phyloP scores from a whole-genome alignment of 2,113 vertebrate genomes.

The Corythoichthys intestinalis region DNA sequence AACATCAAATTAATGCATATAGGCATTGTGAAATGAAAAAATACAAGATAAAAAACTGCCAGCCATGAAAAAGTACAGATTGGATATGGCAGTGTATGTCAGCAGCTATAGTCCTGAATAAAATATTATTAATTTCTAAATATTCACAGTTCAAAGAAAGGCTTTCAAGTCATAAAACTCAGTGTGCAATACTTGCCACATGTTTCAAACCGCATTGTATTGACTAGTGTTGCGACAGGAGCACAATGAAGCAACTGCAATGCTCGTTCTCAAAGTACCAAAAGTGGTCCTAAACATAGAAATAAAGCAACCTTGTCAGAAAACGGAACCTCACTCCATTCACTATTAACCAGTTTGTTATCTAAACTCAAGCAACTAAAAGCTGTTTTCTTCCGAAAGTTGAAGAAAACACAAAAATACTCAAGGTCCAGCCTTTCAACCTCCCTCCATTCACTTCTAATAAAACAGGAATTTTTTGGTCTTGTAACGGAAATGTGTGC shows the following conservation, averaged over 20 bases:
- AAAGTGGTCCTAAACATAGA: no score
- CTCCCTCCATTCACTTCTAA: not conserved
- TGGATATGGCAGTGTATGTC: constrained; percentile 1
- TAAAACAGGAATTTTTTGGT: constrained; percentile 6
- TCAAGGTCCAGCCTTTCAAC: not conserved
- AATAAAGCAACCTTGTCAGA: no score
- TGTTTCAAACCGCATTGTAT: no score
- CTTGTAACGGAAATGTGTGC: constrained; percentile 1
- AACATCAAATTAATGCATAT: constrained; percentile 12
- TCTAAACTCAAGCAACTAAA: not conserved
- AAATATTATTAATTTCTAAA: not conserved
- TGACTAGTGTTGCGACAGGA: not conserved
- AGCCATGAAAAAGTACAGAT: constrained; percentile 1
- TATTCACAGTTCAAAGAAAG: not conserved
- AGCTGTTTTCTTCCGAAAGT: not conserved
- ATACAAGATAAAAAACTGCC: constrained; percentile 4
- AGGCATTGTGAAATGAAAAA: constrained; percentile 3
- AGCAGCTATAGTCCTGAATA: not conserved
- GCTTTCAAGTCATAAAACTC: not conserved
- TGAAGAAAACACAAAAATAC: no score
- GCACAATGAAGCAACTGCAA: not conserved
- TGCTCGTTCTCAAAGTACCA: no score
- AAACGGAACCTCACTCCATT: not conserved
- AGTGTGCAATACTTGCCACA: no score
- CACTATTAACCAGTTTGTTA: not conserved